Base-by-base conservation (phyloP, 2,888 invertebrate genomes). In the Athripsodes cinereus region DNA sequence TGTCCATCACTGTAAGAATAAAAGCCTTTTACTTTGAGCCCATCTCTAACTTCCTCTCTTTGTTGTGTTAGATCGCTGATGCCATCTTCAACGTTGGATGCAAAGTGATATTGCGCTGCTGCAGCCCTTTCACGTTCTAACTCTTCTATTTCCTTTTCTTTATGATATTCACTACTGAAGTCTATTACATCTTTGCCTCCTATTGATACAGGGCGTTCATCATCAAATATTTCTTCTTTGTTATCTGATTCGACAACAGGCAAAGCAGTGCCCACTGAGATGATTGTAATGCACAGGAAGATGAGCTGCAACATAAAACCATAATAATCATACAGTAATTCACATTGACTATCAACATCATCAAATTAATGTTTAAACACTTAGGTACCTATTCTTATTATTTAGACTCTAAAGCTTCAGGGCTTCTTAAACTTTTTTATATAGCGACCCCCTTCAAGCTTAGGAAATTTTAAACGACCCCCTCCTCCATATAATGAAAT, bases 1-100 rank as follows among this genome's bases (percentile, higher is more conserved):
- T 70, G 83, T 1, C 84, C 84, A 69, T 84, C 84, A 62, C 79
- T 79, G 70, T 84, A 84, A 3, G 79, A 76, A 67, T 84, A 84
- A 61, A 72, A 71, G 2, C 84, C 84, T 47, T 66, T 71, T 1
- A 81, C 70, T 5, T 69, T 71, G 2, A 71, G 66, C 3, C 79
- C 79, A 53, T 79, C 72, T 20, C 79, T 66, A 13, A 68, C 67
- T 66, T 80, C 80, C 46, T 70, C 68, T 10, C 78, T 68, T 53
- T 69, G 66, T 34, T 74, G 71, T 3, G 70, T 70, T 55, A 71
- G 69, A 63, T 77, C 79, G 66, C 69, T 75, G 64, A 79, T 77
- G n/a, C 73, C 69, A 66, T 80, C 79, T 47, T 74, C 71, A 13
- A 79, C 69, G 35, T 73, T 68, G 1, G 74, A 68, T 2, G 71